Base-by-base conservation (phyloP, 2,888 invertebrate species). In the Craniophora ligustri region DNA sequence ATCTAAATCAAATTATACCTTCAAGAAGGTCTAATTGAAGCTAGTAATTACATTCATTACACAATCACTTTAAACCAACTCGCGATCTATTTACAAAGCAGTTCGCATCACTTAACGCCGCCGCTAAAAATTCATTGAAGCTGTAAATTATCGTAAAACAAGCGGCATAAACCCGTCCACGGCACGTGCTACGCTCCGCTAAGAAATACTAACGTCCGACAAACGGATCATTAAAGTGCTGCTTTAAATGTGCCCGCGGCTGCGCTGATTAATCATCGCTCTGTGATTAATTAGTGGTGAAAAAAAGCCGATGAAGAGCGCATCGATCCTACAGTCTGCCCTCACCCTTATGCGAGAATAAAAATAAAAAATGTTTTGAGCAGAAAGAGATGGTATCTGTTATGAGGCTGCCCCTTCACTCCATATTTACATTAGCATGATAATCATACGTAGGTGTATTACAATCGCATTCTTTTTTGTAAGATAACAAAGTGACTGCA, bases 171-270 rank as follows among this genome's bases (percentile, higher is more conserved):
- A 81, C 63, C 84, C 84, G 65, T 85, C 84, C 86, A 56, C 67
- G 80, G 79, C 84, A 81, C 82, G 82, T 79, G 84, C 79, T 78
- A 56, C 59, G 65, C 62, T 67, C 69, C 72, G 68, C 76, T n/a
- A 81, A 84, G 81, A 82, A 87, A 84, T 79, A 85, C 82, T 78
- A 83, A 75, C 79, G 77, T 84, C 85, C 83, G 75, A 86, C 87
- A 87, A 88, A 86, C 83, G 87, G 80, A 88, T 89, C 88, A 88
- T 90, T 90, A 88, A 86, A 86, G 83, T 79, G 44, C 85, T 81
- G 79, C 75, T 87, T 85, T 81, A 85, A 89, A 86, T 83, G 78
- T 76, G 80, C 84, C 85, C 82, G 81, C 83, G 84, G 85, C 83
- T 77, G 74, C 72, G 73, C 82, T 86, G 85, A 90, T 91, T 89